These are phyloP conservation scores for Cabera pusaria DNA, from an alignment of 2,888 invertebrate genomes.

Conservation along the genomic window DNA sequence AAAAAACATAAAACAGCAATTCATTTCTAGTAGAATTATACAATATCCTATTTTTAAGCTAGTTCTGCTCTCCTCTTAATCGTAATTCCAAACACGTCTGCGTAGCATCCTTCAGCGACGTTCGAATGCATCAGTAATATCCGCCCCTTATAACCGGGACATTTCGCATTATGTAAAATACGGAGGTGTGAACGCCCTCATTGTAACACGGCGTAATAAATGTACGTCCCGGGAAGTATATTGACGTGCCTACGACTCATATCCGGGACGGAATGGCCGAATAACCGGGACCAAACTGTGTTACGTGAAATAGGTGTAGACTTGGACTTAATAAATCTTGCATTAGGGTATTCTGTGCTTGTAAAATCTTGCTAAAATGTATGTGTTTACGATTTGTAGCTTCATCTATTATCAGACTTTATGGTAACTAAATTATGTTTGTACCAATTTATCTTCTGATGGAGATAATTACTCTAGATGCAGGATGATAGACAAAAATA, in stretches of 20 bases:
- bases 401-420: too few relatives aligned
- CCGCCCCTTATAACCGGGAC: conserved; percentile 15
- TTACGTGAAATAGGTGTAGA: conserved; percentile 4
- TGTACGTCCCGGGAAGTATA: conserved; percentile 4
- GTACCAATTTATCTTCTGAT: too few relatives aligned
- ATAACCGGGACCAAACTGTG: conserved; percentile 8
- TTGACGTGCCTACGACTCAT: conserved; percentile 6
- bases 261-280: conserved; percentile 12
- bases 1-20: too few relatives aligned
- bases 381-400: too few relatives aligned
- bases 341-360: too few relatives aligned
- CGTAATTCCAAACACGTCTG: conserved; percentile 51
- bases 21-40: too few relatives aligned
- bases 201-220: conserved; percentile 9
- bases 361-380: too few relatives aligned
- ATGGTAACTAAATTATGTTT: too few relatives aligned
- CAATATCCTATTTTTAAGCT: too few relatives aligned
- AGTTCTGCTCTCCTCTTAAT: too few relatives aligned
- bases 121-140: conserved; percentile 32
- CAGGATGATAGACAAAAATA: too few relatives aligned
- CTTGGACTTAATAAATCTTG: conserved; percentile 3
- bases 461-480: too few relatives aligned
- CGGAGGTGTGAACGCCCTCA: conserved; percentile 11
- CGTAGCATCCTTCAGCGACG: conserved; percentile 52
- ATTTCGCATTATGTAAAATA: conserved; percentile 17